Conservation (phyloP, 2,797 vertebrate genomes). For the Eurystomus glaucurus region DNA sequence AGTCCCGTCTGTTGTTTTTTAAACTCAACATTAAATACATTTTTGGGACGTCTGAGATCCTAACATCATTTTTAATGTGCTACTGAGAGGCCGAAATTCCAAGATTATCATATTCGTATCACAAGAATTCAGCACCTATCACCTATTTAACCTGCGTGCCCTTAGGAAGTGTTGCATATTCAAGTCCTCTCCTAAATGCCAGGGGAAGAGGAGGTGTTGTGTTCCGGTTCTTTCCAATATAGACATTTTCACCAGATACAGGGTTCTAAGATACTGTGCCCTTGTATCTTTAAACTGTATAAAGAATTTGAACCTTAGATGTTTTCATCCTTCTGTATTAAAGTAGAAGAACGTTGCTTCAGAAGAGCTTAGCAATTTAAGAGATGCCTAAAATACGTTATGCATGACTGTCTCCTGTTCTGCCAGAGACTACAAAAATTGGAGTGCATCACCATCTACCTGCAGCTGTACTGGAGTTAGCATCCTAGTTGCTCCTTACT, state of each 20-base stretch:
- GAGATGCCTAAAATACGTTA: not conserved
- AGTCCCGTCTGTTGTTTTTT: not conserved
- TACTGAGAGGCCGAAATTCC: not conserved
- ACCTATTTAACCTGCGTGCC: not conserved
- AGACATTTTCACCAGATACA: not conserved
- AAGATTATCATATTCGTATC: not conserved
- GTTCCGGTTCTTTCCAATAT: fast-evolving
- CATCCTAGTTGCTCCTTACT: not conserved
- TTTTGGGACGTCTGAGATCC: not conserved
- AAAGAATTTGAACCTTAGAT: not conserved
- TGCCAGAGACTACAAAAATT: not conserved
- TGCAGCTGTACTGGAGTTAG: not conserved
- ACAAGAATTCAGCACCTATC: not conserved
- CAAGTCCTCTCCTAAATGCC: not conserved
- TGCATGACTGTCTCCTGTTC: not conserved
- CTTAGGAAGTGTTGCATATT: not conserved
- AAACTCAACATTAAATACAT: not conserved
- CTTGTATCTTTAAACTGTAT: not conserved
- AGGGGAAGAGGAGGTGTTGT: fast-evolving
- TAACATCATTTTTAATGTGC: not conserved
- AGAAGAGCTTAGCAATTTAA: not conserved
- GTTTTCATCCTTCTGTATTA: not conserved
- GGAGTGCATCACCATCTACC: not conserved
- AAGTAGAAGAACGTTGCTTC: not conserved
- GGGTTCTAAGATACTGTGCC: not conserved